phyloP scores from a whole-genome alignment of 2,888 invertebrate species.

The Ametastegia equiseti region DNA sequence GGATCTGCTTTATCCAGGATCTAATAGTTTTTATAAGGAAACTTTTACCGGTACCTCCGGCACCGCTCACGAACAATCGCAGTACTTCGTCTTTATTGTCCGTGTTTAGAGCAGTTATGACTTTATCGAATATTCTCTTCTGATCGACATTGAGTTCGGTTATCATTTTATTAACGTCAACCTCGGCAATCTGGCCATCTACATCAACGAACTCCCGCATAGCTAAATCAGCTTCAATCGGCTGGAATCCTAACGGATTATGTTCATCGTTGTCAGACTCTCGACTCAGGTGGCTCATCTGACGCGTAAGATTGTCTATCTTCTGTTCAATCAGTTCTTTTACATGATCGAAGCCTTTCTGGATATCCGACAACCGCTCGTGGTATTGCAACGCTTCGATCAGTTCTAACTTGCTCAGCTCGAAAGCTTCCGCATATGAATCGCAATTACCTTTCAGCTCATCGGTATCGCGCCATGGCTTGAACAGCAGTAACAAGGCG shows the following conservation, averaged over 20 bases:
- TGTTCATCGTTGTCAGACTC: background rate
- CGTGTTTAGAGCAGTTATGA: constrained; percentile 52
- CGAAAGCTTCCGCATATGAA: constrained; percentile 55
- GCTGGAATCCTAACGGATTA: constrained; percentile 36
- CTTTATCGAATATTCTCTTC: constrained; percentile 61
- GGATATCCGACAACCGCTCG: constrained; percentile 47
- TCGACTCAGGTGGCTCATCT: background rate
- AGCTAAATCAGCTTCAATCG: constrained; percentile 19
- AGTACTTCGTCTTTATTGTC: constrained; percentile 43
- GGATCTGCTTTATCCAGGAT: constrained; percentile 56
- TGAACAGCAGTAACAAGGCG: constrained; percentile 58
- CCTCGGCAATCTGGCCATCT: constrained; percentile 51
- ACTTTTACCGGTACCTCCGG: constrained; percentile 63
- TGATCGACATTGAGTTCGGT: constrained; percentile 61
- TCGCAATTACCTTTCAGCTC: constrained; percentile 50
- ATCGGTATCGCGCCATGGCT: constrained; percentile 56
- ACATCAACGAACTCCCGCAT: constrained; percentile 42
- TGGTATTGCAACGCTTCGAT: constrained; percentile 53
- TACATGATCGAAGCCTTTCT: constrained; percentile 47
- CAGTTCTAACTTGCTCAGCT: constrained; percentile 47
- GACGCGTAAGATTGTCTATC: constrained; percentile 19
- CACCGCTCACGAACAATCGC: constrained; percentile 59
- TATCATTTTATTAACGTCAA: constrained; percentile 56
- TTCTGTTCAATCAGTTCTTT: constrained; percentile 47
- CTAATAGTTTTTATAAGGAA: constrained; percentile 59